phyloP scores from a whole-genome alignment of 2,113 vertebrate genomes.

The Clarias gariepinus region DNA sequence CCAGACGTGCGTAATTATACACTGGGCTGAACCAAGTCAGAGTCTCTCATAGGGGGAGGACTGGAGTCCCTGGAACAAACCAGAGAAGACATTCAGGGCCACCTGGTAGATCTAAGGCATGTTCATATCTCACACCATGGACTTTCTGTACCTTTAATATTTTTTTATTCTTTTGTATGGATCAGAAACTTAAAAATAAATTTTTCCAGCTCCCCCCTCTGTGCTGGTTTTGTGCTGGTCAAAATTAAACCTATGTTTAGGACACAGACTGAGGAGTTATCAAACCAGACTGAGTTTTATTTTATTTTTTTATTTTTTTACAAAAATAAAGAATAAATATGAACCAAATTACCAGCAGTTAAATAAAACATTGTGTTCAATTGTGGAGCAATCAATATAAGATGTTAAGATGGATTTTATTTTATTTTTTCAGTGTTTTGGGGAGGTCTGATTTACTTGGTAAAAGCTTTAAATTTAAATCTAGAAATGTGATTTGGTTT shows the following conservation, averaged over 20 bases:
- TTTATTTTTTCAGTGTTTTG: no score
- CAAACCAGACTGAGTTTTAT: background rate
- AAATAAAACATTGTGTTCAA: background rate
- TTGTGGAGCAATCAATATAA: background rate
- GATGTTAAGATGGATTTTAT: background rate
- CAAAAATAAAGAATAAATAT: no score
- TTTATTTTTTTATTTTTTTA: no score
- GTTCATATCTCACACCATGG: background rate
- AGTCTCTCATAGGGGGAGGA: background rate
- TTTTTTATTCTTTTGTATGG: background rate
- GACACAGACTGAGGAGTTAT: background rate
- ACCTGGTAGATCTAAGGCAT: background rate
- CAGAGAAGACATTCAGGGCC: background rate
- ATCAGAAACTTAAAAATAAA: background rate
- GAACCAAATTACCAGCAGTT: no score
- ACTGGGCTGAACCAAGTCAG: constrained; percentile 75
- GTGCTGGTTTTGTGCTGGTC: background rate
- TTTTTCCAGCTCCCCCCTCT: background rate
- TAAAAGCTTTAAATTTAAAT: background rate
- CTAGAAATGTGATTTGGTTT: background rate
- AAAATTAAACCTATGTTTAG: background rate
- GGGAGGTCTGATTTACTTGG: background rate
- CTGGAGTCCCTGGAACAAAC: background rate
- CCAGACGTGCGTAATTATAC: constrained; percentile 66
- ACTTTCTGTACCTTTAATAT: background rate